Conservation (phyloP, 2,113 vertebrate genomes). For the Mustela nigripes region DNA sequence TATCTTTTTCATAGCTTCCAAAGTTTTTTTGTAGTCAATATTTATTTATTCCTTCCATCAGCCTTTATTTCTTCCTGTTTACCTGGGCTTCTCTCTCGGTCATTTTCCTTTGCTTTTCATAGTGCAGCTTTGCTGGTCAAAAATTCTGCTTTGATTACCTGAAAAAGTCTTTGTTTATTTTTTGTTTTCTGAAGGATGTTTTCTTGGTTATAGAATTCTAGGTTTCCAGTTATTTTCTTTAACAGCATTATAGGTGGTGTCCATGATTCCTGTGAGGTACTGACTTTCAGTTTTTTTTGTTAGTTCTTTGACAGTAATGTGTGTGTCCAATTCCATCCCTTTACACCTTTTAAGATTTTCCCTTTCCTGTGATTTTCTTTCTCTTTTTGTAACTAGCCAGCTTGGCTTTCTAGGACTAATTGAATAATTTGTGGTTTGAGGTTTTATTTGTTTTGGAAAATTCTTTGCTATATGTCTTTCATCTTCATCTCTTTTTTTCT, state of each 20-base stretch:
- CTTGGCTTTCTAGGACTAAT: background rate
- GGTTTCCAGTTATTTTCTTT: constrained; percentile 1
- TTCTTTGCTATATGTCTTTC: background rate
- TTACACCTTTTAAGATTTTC: background rate
- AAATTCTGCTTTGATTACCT: constrained; percentile 3
- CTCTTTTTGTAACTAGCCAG: background rate
- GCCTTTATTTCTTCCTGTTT: background rate
- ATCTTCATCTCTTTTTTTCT: background rate
- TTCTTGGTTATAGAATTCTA: constrained; percentile 45
- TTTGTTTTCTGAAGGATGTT: background rate
- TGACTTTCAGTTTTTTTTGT: background rate
- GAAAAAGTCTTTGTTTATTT: background rate
- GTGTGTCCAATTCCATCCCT: background rate
- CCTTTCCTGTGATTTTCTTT: background rate
- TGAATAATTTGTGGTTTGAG: background rate
- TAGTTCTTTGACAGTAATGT: background rate
- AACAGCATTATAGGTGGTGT: background rate
- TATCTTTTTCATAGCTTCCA: background rate
- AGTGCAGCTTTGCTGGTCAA: background rate
- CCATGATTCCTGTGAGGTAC: constrained; percentile 5
- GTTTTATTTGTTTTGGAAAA: constrained; percentile 45
- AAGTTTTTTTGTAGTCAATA: background rate
- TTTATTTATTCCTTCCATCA: background rate
- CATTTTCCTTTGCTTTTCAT: background rate
- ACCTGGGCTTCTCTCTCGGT: background rate